Evolutionary conservation across 2,888 invertebrate species (phyloP), one percentile per base, ranked within the genome.

Genomic region (Anagyrus pseudococci): DNA sequence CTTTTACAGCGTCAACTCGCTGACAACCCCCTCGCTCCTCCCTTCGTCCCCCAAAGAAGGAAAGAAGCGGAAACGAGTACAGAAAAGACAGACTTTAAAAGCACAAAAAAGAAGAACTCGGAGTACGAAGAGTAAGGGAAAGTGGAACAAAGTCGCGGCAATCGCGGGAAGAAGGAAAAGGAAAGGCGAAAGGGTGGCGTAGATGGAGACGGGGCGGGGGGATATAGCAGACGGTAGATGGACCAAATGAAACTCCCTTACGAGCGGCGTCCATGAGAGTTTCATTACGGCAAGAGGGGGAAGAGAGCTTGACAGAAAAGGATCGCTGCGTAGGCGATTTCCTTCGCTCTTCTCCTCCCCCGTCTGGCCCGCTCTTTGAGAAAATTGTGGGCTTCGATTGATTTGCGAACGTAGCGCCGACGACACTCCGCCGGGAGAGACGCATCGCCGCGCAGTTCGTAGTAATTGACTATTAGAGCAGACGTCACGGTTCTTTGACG

Each of bases 341-440:
- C 37, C 46, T 37, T 13, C 52, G 1, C n/a, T n/a, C n/a, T n/a
- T n/a, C n/a, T n/a, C n/a, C n/a, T n/a, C n/a, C n/a, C n/a, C n/a
- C n/a, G n/a, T n/a, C 29, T 19, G n/a, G 41, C 33, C 57, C 48
- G 54, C 54, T 49, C 53, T 53, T 58, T 44, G 52, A 49, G 50
- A 50, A 58, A 63, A 63, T 63, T 58, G 55, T 55, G 50, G 58
- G 25, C 57, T 54, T 46, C 57, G 57, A 64, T 64, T 59, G 59
- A 63, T 63, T 55, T 43, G 44, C 23, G 23, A 19, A 37, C 33
- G 19, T 44, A 47, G 26, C 22, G 20, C 46, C 6, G 10, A 10
- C 29, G 29, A 29, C 44, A 20, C 22, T 6, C 46, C 6, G 10
- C 6, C 29, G 29, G 10, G 8, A 46, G 22, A 10, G 22, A 23